These are phyloP conservation scores for Scomberomorus guttatus DNA, from an alignment of 2,797 vertebrate genomes.

Conservation along the genomic window DNA sequence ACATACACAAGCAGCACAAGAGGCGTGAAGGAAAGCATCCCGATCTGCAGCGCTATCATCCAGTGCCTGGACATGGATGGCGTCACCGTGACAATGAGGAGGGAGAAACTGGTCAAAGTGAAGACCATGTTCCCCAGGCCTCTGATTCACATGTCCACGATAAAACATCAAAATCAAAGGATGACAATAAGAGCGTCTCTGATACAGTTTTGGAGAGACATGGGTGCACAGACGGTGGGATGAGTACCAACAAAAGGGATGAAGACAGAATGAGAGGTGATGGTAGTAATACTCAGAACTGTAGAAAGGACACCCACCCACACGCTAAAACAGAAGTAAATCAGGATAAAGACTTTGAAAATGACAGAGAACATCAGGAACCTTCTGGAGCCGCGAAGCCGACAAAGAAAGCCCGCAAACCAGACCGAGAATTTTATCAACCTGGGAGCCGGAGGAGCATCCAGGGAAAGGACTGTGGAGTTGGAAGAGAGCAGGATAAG, in stretches of 20 bases:
- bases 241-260: conserved; percentile 29
- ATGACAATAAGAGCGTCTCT: conserved; percentile 40
- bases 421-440: conserved; percentile 96
- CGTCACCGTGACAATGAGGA: conserved; percentile 78
- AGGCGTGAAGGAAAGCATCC: conserved; percentile 78
- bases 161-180: conserved; percentile 30
- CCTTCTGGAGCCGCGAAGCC: conserved; percentile 61
- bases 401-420: conserved; percentile 89
- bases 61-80: conserved; percentile 66
- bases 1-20: conserved; percentile 81
- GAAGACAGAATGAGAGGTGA: conserved; percentile 63
- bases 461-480: conserved; percentile 77
- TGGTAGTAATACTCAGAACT: conserved; percentile 57
- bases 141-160: conserved; percentile 47
- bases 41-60: conserved; percentile 88
- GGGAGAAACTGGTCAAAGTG: conserved; percentile 59
- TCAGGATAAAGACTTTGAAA: conserved; percentile 54
- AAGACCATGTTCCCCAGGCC: conserved; percentile 8
- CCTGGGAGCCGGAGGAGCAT: conserved; percentile 89
- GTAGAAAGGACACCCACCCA: conserved; percentile 35
- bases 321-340: conserved; percentile 53
- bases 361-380: conserved; percentile 61
- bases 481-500: conserved; percentile 70
- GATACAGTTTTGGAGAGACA: conserved; percentile 48
- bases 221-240: conserved; percentile 40